phyloP scores from a whole-genome alignment of 2,113 vertebrate species.

The Sisor rabdophorus region DNA sequence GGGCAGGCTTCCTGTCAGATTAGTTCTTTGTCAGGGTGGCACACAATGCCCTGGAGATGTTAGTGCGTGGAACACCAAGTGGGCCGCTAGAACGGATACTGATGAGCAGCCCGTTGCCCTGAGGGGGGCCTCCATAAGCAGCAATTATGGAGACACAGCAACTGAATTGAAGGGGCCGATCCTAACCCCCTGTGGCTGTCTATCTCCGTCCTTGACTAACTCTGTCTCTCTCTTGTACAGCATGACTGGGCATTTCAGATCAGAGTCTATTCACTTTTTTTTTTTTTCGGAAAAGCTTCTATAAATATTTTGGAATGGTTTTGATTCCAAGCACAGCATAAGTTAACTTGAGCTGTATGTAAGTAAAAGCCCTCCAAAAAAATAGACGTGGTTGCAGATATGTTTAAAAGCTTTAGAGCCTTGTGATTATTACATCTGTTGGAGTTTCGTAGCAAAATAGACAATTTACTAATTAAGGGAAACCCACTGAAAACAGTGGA shows the following conservation, averaged over 20 bases:
- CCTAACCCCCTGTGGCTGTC: conserved; percentile 16
- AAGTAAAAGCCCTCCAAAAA: not conserved
- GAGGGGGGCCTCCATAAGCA: conserved; percentile 44
- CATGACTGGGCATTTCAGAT: not conserved
- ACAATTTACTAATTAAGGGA: not conserved
- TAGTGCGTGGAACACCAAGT: conserved; percentile 1
- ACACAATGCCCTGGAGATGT: conserved; percentile 43
- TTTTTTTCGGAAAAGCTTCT: not conserved
- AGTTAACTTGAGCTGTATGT: not conserved
- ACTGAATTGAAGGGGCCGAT: conserved; percentile 20
- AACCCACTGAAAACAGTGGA: not conserved
- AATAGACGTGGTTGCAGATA: not conserved
- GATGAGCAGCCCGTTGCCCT: conserved; percentile 43
- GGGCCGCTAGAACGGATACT: conserved; percentile 34
- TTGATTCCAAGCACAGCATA: not conserved
- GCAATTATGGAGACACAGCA: conserved; percentile 46
- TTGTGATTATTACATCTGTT: not conserved
- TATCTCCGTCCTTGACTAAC: not conserved
- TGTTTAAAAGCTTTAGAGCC: not conserved
- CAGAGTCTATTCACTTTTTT: not conserved
- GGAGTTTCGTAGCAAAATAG: not conserved
- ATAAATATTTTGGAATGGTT: not conserved
- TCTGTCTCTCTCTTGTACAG: not conserved
- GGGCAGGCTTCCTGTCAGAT: conserved; percentile 46
- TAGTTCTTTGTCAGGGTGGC: conserved; percentile 49